A percentile compares a stretch with the other conserved stretches of the same genome.
Conservation (phyloP, 2,888 invertebrate genomes). For the Cantharis rufa region DNA sequence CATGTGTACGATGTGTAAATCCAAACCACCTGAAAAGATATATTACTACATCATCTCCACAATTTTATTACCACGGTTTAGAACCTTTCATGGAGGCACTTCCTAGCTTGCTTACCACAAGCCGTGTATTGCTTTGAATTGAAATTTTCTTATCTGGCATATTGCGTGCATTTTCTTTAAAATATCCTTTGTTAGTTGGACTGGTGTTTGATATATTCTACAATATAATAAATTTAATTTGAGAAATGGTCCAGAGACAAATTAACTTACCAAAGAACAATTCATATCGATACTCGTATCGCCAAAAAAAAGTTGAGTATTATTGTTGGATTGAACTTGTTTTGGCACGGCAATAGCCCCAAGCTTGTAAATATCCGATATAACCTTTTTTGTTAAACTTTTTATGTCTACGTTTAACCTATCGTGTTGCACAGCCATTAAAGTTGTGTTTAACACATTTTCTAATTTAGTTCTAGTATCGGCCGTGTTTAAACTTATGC, state of each 20-base stretch:
- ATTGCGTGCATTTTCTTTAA: not conserved
- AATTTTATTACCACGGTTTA: not conserved
- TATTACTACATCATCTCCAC: not conserved
- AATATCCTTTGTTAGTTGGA: not conserved
- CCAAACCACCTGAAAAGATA: conserved; percentile 70
- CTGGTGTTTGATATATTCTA: not conserved
- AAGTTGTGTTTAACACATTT: conserved; percentile 62
- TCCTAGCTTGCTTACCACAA: conserved; percentile 71
- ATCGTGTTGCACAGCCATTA: conserved; percentile 69
- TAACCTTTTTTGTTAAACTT: conserved; percentile 54
- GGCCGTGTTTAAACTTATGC: conserved; percentile 69
- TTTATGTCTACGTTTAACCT: conserved; percentile 55
- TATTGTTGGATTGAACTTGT: conserved; percentile 5
- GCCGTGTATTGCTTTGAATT: conserved; percentile 54
- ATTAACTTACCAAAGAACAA: not conserved
- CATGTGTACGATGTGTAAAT: conserved; percentile 69
- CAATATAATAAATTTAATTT: not conserved
- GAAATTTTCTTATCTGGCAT: conserved; percentile 3
- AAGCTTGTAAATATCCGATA: conserved; percentile 56
- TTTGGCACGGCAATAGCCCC: conserved; percentile 52
- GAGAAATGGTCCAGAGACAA: not conserved
- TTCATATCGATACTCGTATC: not conserved
- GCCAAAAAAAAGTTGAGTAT: not conserved
- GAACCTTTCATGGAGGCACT: conserved; percentile 81
- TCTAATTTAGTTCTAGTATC: conserved; percentile 59